These are phyloP conservation scores for Nematolebias whitei DNA, from an alignment of 2,113 vertebrate genomes.

Conservation along the genomic window DNA sequence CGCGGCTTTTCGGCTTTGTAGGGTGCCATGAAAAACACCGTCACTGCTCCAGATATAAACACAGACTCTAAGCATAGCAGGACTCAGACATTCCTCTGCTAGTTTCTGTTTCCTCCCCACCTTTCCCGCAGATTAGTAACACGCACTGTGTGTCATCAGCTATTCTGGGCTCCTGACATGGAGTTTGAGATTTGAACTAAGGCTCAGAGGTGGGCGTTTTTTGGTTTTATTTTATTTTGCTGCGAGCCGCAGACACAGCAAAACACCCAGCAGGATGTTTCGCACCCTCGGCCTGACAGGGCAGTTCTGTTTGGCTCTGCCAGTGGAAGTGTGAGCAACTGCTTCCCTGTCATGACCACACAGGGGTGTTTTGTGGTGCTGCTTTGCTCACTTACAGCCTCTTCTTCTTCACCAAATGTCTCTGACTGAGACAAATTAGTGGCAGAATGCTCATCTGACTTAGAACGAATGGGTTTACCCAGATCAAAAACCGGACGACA, in stretches of 20 bases:
- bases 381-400: slow-evolving; percentile 12
- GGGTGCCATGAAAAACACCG: slow-evolving; percentile 25
- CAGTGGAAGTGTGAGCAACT: slow-evolving; percentile 18
- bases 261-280: slow-evolving; percentile 32
- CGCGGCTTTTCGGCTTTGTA: slow-evolving; percentile 45
- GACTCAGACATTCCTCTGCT: slow-evolving; percentile 8
- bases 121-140: slow-evolving; percentile 62
- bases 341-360: slow-evolving; percentile 14
- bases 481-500: not conserved
- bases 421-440: not conserved
- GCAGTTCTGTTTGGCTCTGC: slow-evolving; percentile 19
- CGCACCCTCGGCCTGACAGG: slow-evolving; percentile 22
- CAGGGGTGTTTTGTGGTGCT: slow-evolving; percentile 5
- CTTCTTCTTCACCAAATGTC: not conserved
- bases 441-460: not conserved
- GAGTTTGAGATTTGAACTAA: slow-evolving; percentile 43
- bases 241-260: slow-evolving; percentile 15
- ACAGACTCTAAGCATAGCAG: slow-evolving; percentile 29
- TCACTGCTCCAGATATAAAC: slow-evolving; percentile 52
- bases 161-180: slow-evolving; percentile 53
- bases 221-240: not conserved
- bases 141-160: slow-evolving; percentile 39
- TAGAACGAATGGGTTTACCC: not conserved
- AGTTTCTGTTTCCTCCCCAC: slow-evolving; percentile 23
- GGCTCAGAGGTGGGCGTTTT: slow-evolving; percentile 28